A percentile compares a stretch with the other conserved stretches of the same genome.
Conservation (phyloP, 2,888 invertebrate species). For the Caenorhabditis angaria region DNA sequence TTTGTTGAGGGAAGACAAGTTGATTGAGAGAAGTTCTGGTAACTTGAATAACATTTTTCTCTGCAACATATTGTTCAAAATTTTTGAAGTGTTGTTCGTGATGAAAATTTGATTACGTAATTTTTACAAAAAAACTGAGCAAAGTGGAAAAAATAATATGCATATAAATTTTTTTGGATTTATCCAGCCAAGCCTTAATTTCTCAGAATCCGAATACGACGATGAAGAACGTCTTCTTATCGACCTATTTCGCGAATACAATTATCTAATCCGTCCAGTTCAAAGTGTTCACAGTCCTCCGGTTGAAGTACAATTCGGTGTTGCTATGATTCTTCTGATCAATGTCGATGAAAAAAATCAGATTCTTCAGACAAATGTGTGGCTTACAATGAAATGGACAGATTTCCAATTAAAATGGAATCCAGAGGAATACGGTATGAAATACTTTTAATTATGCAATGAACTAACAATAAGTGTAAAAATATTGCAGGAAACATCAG, state of each 20-base stretch:
- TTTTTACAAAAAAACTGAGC: no score
- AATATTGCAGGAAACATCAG: conserved; percentile 49
- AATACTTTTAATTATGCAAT: not conserved
- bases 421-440: conserved; percentile 73
- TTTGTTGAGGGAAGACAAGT: not conserved
- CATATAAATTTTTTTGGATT: no score
- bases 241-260: conserved; percentile 75
- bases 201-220: conserved; percentile 46
- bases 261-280: conserved; percentile 75
- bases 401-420: conserved; percentile 74
- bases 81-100: no score
- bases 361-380: conserved; percentile 73
- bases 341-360: conserved; percentile 73
- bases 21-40: no score
- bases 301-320: conserved; percentile 73
- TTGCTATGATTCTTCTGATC: conserved; percentile 75
- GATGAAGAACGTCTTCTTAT: conserved; percentile 74
- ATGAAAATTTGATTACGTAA: no score
- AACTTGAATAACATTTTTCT: no score
- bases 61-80: no score
- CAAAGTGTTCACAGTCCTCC: conserved; percentile 71
- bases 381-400: conserved; percentile 72
- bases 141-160: no score
- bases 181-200: no score
- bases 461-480: no score